These are phyloP conservation scores for Plebejus argus DNA, from an alignment of 2,888 invertebrate genomes.

Conservation along the genomic window DNA sequence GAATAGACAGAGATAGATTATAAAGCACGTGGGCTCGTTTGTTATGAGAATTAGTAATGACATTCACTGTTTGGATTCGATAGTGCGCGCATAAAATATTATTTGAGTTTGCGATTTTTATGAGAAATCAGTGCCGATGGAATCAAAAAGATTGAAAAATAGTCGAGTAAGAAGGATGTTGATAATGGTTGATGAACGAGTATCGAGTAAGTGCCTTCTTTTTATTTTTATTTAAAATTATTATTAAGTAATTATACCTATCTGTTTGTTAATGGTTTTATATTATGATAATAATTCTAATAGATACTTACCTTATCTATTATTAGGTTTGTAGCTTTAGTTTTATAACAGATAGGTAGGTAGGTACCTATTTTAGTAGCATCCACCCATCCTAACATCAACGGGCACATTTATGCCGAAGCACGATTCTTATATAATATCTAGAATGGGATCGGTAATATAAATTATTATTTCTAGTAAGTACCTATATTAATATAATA, in stretches of 20 bases:
- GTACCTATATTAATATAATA: constrained; percentile 8
- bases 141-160: constrained; percentile 32
- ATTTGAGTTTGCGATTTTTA: constrained; percentile 18
- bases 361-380: not conserved
- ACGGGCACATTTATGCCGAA: no score
- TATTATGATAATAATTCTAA: not conserved
- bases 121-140: constrained; percentile 30
- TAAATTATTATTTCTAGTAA: constrained; percentile 26
- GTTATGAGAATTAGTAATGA: constrained; percentile 17
- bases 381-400: no score
- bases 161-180: constrained; percentile 32
- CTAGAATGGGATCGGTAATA: constrained; percentile 16
- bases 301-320: no score
- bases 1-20: constrained; percentile 33
- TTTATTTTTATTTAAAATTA: constrained; percentile 13
- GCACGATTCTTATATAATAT: no score
- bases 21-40: constrained; percentile 25
- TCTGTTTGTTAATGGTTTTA: constrained; percentile 14
- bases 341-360: not conserved
- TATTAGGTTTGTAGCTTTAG: not conserved
- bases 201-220: constrained; percentile 31
- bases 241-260: not conserved
- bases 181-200: constrained; percentile 31
- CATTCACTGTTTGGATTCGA: constrained; percentile 9
- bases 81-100: constrained; percentile 18